Percentiles rank a stretch among this genome's conserved stretches.
phyloP scores from a whole-genome alignment of 92 coral and sea anemone genomes.

The Nematostella vectensis region DNA sequence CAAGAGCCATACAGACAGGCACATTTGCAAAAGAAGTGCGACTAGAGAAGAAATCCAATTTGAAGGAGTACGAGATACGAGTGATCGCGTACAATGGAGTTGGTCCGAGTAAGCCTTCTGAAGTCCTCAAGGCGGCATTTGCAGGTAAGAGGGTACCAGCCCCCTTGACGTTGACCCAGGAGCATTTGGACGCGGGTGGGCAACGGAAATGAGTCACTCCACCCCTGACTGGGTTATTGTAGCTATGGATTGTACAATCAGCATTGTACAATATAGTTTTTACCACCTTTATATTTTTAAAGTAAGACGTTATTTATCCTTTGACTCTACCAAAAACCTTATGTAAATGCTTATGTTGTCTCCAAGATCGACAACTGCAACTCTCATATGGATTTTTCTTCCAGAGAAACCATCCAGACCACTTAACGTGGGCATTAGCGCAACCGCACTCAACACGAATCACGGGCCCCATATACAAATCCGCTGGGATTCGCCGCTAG shows the following conservation, averaged over 20 bases:
- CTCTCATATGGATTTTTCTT: too few species aligned
- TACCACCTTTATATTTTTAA: too few species aligned
- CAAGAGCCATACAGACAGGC: constrained; percentile 2
- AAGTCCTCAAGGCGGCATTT: constrained; percentile 12
- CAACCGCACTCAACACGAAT: constrained; percentile 6
- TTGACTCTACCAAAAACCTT: too few species aligned
- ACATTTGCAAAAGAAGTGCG: constrained; percentile 8
- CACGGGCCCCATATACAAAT: constrained; percentile 23
- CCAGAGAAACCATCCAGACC: constrained; percentile 21
- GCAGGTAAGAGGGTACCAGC: constrained; percentile 17
- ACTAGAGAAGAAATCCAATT: constrained; percentile 5
- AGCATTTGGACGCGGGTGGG: too few species aligned
- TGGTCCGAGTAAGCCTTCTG: constrained; percentile 13
- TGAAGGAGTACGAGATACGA: constrained; percentile 12
- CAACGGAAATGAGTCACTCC: too few species aligned
- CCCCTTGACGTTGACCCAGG: too few species aligned
- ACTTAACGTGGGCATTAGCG: constrained; percentile 7
- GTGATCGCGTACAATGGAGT: constrained; percentile 18
- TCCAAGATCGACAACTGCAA: too few species aligned
- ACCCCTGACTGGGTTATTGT: too few species aligned
- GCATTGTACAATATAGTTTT: too few species aligned
- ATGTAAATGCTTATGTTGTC: too few species aligned
- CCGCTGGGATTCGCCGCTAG: constrained; percentile 29
- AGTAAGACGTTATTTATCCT: too few species aligned
- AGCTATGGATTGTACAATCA: too few species aligned